Percentiles rank a stretch among this genome's conserved stretches.
Conservation (phyloP, 2,113 vertebrate species). For the Rafetus swinhoei region DNA sequence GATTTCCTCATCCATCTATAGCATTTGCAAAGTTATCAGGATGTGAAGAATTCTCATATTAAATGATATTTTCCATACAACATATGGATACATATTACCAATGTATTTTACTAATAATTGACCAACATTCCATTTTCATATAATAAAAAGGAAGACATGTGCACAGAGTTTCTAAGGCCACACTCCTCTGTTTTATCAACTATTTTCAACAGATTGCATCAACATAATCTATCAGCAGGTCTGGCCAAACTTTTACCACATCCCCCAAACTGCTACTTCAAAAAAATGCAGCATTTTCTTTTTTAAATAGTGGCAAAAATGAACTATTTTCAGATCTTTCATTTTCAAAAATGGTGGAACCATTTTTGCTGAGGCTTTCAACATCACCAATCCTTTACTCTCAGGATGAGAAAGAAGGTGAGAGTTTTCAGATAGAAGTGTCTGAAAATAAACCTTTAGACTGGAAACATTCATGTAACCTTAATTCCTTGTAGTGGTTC, state of each 20-base stretch:
- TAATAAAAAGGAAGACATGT: not conserved
- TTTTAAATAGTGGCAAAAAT: not conserved
- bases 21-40: not conserved
- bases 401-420: not conserved
- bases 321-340: not conserved
- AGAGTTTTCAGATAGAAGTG: not conserved
- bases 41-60: not conserved
- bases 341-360: not conserved
- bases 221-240: not conserved
- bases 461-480: not conserved
- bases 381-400: not conserved
- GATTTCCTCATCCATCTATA: not conserved
- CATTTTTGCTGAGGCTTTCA: not conserved
- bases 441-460: not conserved
- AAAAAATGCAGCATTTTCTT: not conserved
- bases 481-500: not conserved
- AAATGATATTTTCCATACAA: not conserved
- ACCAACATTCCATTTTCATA: not conserved
- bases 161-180: not conserved
- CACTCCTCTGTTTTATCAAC: not conserved
- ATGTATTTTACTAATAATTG: not conserved
- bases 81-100: not conserved
- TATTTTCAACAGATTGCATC: not conserved
- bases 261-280: not conserved
- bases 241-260: not conserved